A percentile compares a stretch with the other conserved stretches of the same genome.
These are phyloP conservation scores for Pitta sordida DNA, from an alignment of 2,113 vertebrate species.

Conservation along the genomic window DNA sequence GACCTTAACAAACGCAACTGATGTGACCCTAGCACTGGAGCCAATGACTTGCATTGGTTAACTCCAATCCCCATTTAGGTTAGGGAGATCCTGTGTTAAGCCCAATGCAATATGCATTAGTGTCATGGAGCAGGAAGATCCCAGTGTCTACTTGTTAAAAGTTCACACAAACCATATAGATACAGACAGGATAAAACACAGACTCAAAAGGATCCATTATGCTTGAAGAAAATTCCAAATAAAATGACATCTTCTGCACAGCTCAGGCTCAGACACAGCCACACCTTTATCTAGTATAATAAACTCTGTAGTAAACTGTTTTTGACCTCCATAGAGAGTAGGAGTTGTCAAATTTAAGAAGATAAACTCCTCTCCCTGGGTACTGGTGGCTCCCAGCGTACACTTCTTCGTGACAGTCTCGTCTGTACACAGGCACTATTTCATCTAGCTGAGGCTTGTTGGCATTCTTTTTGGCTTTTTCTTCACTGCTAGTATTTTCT, in stretches of 20 bases:
- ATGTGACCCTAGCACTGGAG: constrained; percentile 42
- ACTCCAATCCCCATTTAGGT: constrained; percentile 40
- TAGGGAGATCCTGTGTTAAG: constrained; percentile 50
- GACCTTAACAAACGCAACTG: constrained; percentile 48
- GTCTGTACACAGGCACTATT: constrained; percentile 98
- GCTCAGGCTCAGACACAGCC: constrained; percentile 70
- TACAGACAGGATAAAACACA: constrained; percentile 59
- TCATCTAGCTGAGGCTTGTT: constrained; percentile 95
- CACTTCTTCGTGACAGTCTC: constrained; percentile 98
- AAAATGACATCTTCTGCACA: constrained; percentile 69
- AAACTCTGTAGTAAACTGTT: constrained; percentile 99
- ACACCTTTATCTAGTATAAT: constrained; percentile 96
- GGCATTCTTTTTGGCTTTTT: constrained; percentile 91
- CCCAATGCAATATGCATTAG: constrained; percentile 66
- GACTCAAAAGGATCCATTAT: constrained; percentile 68
- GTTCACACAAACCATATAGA: constrained; percentile 67
- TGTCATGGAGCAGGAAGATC: constrained; percentile 61
- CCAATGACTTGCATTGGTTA: constrained; percentile 23
- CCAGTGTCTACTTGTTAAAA: constrained; percentile 60
- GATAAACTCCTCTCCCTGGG: constrained; percentile 94
- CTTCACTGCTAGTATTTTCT: constrained; percentile 84
- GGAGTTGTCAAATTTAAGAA: constrained; percentile 99
- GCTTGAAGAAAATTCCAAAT: constrained; percentile 68
- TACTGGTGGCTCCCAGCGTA: constrained; percentile 99
- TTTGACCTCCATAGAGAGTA: constrained; percentile 99